Percentiles rank a stretch among this genome's conserved stretches.
phyloP scores from a whole-genome alignment of 2,888 invertebrate genomes.

The Sipha maydis region DNA sequence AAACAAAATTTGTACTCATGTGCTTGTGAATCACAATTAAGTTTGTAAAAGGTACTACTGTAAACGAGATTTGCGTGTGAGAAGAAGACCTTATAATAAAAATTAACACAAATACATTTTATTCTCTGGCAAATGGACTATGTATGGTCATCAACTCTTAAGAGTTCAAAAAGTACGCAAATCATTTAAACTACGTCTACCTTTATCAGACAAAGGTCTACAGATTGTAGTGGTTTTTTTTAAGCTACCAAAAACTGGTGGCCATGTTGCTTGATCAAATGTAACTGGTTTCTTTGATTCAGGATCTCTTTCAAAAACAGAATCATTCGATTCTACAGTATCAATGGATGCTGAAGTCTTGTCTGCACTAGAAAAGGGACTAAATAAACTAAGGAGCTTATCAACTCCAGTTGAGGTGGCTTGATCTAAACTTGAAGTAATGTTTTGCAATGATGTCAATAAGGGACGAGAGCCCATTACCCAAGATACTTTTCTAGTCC shows the following conservation, averaged over 20 bases:
- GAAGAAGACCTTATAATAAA: background rate
- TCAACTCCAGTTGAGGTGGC: slow-evolving; percentile 58
- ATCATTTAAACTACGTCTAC: slow-evolving; percentile 59
- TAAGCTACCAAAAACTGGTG: slow-evolving; percentile 56
- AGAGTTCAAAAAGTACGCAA: slow-evolving; percentile 57
- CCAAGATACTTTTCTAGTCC: slow-evolving; percentile 57
- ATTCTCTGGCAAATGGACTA: slow-evolving; percentile 9
- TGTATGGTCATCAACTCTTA: slow-evolving; percentile 11
- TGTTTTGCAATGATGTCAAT: slow-evolving; percentile 52
- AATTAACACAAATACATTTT: slow-evolving; percentile 46
- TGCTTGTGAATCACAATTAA: slow-evolving; percentile 60
- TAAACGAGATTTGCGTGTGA: slow-evolving; percentile 40
- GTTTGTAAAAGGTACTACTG: slow-evolving; percentile 53
- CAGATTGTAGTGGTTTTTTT: slow-evolving; percentile 57
- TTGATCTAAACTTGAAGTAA: slow-evolving; percentile 54
- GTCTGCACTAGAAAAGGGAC: slow-evolving; percentile 56
- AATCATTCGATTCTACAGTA: slow-evolving; percentile 54
- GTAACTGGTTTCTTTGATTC: slow-evolving; percentile 58
- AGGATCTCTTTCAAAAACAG: slow-evolving; percentile 52
- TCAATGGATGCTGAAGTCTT: slow-evolving; percentile 55
- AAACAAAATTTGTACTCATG: slow-evolving; percentile 61
- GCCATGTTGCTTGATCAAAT: slow-evolving; percentile 58
- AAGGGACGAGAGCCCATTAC: slow-evolving; percentile 57
- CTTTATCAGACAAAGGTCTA: slow-evolving; percentile 57
- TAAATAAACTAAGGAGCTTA: slow-evolving; percentile 54